Evolutionary conservation across 2,888 invertebrate species (phyloP), one percentile per base, ranked within the genome.

Genomic region (Acronicta psi): DNA sequence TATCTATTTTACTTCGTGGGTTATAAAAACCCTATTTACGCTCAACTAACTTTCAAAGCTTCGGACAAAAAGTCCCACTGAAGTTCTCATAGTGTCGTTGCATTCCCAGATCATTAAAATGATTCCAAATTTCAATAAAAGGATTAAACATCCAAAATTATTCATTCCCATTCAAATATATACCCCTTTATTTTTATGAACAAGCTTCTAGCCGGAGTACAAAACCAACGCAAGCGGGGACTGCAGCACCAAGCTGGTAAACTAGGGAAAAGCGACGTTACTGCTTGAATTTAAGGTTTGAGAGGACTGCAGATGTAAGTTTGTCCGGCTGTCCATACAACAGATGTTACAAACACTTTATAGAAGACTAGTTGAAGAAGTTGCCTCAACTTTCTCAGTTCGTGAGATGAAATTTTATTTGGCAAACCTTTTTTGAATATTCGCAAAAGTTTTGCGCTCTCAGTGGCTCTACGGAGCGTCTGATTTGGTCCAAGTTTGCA

Each of bases 321-420:
- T 86, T 75, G 83, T 60, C 59, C 45, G 70, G 74, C 81, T 86
- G 86, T 87, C 84, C 87, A 89, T 87, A 90, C 88, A 90, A 89
- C 91, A 92, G 90, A 89, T 92, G 91, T 91, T 91, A 81, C 90
- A 79, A 84, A 80, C 86, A 85, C 85, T 91, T 88, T 85, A 83
- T 83, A 82, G 81, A 78, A 84, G 87, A 75, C 76, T 70, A 78
- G 73, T 84, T 82, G 82, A 83, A 79, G 84, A 84, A 87, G 81
- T 88, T 81, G 70, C 70, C 55, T 63, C 68, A 88, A 88, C 83
- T 89, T 88, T 79, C 80, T 79, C 87, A 85, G 85, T 84, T 85
- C 84, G 87, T 87, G 89, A 90, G 88, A 87, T 85, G 89, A 89
- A 91, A 90, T 90, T 90, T 90, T 90, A 90, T 91, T 89, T 88